A percentile compares a stretch with the other conserved stretches of the same genome.
Evolutionary conservation across 2,797 vertebrate genomes (phyloP).

Genomic region (Champsocephalus gunnari): DNA sequence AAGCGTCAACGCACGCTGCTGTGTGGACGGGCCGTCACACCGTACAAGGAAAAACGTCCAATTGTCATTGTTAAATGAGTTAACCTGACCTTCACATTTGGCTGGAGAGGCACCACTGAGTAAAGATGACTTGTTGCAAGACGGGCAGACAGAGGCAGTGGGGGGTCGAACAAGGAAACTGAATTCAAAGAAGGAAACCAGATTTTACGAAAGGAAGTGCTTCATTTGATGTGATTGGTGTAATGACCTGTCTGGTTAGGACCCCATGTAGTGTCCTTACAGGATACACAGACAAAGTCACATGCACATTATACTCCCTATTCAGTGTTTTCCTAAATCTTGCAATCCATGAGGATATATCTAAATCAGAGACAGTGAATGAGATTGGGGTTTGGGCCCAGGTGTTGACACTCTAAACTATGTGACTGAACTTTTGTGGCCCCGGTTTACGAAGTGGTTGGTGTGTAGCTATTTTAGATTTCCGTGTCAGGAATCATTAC

Average conservation of each 20-base stretch:
- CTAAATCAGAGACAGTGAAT: conserved; percentile 16
- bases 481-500: neutral
- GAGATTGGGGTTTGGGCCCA: neutral
- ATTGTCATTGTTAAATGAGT: neutral
- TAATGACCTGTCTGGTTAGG: conserved; percentile 67
- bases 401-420: neutral
- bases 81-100: conserved; percentile 57
- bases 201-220: conserved; percentile 42
- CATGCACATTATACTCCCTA: neutral
- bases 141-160: conserved; percentile 51
- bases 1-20: no score
- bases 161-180: conserved; percentile 36
- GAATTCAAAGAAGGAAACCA: conserved; percentile 39
- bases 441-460: neutral
- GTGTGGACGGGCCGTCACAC: no score
- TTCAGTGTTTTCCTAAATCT: conserved; percentile 12
- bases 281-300: conserved; percentile 30
- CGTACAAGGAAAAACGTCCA: no score
- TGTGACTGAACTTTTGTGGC: neutral
- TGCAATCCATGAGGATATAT: conserved; percentile 23
- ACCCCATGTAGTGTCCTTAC: conserved; percentile 41
- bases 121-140: conserved; percentile 43
- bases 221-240: conserved; percentile 76
- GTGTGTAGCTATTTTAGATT: neutral
- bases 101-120: conserved; percentile 47